phyloP scores from a whole-genome alignment of 2,113 vertebrate genomes.

The Onychostoma macrolepis region DNA sequence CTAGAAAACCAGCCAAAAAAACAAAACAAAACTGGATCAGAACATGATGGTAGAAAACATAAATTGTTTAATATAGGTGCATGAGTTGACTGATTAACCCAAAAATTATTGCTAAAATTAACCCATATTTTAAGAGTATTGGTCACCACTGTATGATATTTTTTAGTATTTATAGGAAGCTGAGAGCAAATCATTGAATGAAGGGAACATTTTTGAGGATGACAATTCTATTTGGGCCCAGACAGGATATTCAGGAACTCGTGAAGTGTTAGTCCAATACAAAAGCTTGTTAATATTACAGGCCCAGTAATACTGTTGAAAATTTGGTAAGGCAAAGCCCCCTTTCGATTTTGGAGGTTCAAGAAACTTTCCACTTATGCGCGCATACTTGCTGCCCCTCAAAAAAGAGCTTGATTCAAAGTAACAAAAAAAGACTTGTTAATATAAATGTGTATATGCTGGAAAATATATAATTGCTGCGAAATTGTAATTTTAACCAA shows the following conservation, averaged over 20 bases:
- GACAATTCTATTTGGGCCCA: background rate
- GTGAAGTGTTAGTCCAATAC: background rate
- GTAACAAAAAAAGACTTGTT: background rate
- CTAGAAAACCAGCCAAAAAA: too few relatives aligned
- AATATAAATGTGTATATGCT: background rate
- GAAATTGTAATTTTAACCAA: conserved; percentile 17
- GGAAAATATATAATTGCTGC: background rate
- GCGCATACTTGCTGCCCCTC: background rate
- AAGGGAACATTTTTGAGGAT: background rate
- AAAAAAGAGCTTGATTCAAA: background rate
- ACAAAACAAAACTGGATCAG: too few relatives aligned
- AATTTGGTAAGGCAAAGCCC: background rate
- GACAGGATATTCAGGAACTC: background rate
- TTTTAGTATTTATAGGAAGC: background rate
- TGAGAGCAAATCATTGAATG: too few relatives aligned
- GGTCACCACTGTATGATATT: too few relatives aligned
- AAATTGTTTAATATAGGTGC: too few relatives aligned
- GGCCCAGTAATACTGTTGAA: background rate
- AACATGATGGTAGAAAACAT: too few relatives aligned
- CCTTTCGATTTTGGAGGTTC: background rate
- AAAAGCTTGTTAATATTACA: conserved; percentile 28
- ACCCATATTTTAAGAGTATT: too few relatives aligned
- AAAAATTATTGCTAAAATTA: too few relatives aligned
- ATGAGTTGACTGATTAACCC: too few relatives aligned
- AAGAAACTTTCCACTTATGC: background rate